Base-by-base conservation (phyloP, 2,888 invertebrate species). In the Eristalis tenax region DNA sequence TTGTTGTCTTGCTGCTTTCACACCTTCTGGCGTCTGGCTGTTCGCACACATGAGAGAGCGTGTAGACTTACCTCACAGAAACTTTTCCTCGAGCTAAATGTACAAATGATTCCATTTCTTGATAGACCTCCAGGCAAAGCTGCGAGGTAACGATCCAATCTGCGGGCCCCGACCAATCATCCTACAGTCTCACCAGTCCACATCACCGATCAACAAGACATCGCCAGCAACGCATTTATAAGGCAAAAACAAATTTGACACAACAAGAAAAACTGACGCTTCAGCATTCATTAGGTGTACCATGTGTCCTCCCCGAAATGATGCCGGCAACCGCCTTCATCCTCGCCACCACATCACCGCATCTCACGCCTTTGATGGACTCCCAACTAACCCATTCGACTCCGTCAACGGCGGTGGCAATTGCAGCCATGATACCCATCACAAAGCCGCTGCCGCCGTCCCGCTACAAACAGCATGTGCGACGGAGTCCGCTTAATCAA, bases 401-500 rank as follows among this genome's bases (percentile, higher is more conserved):
- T 71, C 66, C 35, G 13, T 32, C 64, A 38, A 22, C 35, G 80
- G 50, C 81, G 35, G 56, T 81, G 69, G 64, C 63, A 82, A 73
- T 86, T 70, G 82, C 76, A 76, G 75, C 69, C 64, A 80, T 73
- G 71, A 79, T 40, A 59, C 73, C 56, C 61, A 26, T 23, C 65
- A 73, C 68, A n/a, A 28, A 66, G 43, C 57, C 15, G 4, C 75
- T 43, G 40, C 18, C 43, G 43, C 43, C 18, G 43, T n/a, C 43
- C 40, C 18, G 64, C n/a, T 28, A 59, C 43, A 59, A 68, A 40
- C 43, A 59, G 40, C 32, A 40, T 28, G 40, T 43, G 57, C 28
- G 71, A 66, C 65, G 70, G 50, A 68, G 83, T 76, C 28, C 80
- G 84, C 77, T 77, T 76, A 84, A 88, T 84, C 84, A 88, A 77